Evolutionary conservation across 2,888 invertebrate genomes (phyloP).

Genomic region (Drosophila picticornis): DNA sequence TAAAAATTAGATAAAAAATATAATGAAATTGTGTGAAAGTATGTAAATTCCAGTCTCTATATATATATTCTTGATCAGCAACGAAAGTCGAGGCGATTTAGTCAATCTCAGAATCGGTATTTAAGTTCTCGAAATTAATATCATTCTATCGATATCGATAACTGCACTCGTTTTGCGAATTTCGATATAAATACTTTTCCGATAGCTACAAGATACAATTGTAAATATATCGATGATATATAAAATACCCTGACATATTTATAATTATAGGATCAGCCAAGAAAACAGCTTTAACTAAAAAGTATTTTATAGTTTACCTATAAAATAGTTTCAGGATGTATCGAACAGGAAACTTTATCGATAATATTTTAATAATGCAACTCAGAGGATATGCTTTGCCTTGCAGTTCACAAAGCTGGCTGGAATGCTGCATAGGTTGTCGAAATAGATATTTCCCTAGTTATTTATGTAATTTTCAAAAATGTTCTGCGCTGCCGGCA

Average conservation of each 20-base stretch:
- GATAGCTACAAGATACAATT: neutral
- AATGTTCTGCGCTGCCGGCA: conserved; percentile 19
- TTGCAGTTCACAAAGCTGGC: neutral
- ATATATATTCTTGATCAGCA: neutral
- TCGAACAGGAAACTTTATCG: neutral
- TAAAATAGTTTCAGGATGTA: neutral
- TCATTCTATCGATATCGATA: neutral
- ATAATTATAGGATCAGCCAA: neutral
- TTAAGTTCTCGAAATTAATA: neutral
- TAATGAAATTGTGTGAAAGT: neutral
- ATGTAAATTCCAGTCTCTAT: neutral
- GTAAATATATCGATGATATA: neutral
- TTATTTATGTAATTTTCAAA: conserved; percentile 37
- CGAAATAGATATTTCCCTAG: neutral
- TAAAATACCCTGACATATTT: neutral
- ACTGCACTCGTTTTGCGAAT: neutral
- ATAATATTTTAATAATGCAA: neutral
- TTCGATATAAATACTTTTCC: neutral
- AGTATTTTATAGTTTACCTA: neutral
- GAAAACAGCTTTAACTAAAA: neutral
- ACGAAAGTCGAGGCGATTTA: neutral
- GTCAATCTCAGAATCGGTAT: neutral
- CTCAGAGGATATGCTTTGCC: neutral
- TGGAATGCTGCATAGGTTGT: neutral
- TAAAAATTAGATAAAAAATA: neutral